Conservation (phyloP, 1,140 invertebrate species). For the Drosophila setifemur region DNA sequence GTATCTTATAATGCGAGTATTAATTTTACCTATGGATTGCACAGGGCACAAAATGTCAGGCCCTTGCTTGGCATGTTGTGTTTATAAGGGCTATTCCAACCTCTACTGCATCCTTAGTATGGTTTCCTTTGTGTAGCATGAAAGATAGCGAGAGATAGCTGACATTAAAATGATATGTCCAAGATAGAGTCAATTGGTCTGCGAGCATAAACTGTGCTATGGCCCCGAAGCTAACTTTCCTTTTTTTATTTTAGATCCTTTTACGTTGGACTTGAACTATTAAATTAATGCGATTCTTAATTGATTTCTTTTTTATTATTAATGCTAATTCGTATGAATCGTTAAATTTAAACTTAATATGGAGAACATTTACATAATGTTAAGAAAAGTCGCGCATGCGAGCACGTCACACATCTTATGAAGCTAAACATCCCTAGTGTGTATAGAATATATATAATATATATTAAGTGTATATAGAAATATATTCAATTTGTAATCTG, state of each 20-base stretch:
- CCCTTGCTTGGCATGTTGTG: too few species aligned
- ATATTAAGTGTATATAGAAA: slow-evolving; percentile 72
- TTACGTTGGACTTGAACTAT: neutral
- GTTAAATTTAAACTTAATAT: slow-evolving; percentile 76
- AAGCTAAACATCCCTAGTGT: slow-evolving; percentile 74
- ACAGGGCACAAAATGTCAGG: too few species aligned
- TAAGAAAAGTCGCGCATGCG: slow-evolving; percentile 43
- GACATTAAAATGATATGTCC: too few species aligned
- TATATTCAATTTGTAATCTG: slow-evolving; percentile 66
- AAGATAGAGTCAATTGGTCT: too few species aligned
- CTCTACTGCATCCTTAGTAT: too few species aligned
- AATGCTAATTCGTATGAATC: slow-evolving; percentile 75
- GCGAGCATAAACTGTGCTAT: too few species aligned
- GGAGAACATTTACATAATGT: slow-evolving; percentile 71
- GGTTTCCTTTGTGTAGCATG: too few species aligned
- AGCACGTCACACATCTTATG: slow-evolving; percentile 46
- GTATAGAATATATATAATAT: slow-evolving; percentile 60
- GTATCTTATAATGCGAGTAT: neutral
- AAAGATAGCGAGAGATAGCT: too few species aligned
- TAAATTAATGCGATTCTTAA: slow-evolving; percentile 30
- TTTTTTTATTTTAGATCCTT: too few species aligned
- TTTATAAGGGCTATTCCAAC: too few species aligned
- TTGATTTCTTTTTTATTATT: slow-evolving; percentile 52
- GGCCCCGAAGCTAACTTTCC: too few species aligned
- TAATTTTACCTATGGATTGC: neutral